Evolutionary conservation across 2,888 invertebrate species (phyloP).

Genomic region (Oscheius sp.): DNA sequence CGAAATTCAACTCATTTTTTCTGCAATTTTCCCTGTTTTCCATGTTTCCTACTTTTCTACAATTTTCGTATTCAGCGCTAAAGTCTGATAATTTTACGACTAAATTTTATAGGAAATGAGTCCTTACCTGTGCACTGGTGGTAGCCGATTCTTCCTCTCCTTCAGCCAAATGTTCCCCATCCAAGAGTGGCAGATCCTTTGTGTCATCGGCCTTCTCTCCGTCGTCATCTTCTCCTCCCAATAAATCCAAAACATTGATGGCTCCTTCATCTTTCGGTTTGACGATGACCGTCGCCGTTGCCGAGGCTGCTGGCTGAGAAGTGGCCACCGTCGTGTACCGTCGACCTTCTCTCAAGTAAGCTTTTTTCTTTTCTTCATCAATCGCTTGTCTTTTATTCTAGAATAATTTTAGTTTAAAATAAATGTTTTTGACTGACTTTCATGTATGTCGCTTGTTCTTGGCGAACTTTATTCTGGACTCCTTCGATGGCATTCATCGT

Average conservation of each 20-base stretch:
- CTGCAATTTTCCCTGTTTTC: no score
- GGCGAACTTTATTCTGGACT: not conserved
- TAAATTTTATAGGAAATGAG: no score
- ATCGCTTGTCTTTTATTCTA: not conserved
- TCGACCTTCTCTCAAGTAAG: not conserved
- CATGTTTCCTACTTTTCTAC: no score
- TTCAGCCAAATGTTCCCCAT: not conserved
- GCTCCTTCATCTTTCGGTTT: conserved; percentile 4
- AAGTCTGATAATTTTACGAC: no score
- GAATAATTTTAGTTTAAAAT: not conserved
- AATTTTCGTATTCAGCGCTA: no score
- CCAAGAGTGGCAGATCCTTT: not conserved
- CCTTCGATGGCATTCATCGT: not conserved
- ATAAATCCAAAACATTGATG: conserved; percentile 11
- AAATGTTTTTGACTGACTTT: not conserved
- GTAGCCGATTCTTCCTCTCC: not conserved
- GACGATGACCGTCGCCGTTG: not conserved
- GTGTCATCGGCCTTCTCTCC: not conserved
- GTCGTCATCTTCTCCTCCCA: conserved; percentile 9
- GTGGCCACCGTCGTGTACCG: not conserved
- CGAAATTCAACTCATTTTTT: no score
- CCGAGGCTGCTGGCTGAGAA: not conserved
- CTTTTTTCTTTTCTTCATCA: not conserved
- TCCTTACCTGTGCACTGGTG: not conserved
- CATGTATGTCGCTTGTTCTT: not conserved